Evolutionary conservation across 2,888 invertebrate species (phyloP).

Genomic region (Drosophila longiperda): DNA sequence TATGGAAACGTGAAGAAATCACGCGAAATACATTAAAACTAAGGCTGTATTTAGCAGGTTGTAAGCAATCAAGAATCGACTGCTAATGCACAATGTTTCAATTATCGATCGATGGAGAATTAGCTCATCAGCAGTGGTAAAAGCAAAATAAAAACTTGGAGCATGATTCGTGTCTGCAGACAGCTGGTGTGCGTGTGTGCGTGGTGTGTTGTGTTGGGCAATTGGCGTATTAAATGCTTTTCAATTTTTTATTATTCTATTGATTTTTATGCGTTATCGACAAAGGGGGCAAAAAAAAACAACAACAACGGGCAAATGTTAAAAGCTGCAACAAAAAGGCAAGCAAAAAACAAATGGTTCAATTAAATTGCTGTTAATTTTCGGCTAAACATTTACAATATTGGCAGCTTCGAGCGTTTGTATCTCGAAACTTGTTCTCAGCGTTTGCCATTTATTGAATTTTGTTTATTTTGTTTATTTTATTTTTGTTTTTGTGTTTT

Average conservation of each 20-base stretch:
- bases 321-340: constrained; percentile 26
- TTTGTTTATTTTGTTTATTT: constrained; percentile 33
- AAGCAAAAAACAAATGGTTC: constrained; percentile 47
- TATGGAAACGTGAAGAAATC: constrained; percentile 1
- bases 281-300: constrained; percentile 4
- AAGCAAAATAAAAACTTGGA: constrained; percentile 17
- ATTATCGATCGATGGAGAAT: constrained; percentile 60
- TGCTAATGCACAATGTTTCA: constrained; percentile 28
- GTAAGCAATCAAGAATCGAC: neutral
- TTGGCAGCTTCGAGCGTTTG: constrained; percentile 10
- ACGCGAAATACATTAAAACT: constrained; percentile 11
- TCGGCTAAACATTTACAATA: constrained; percentile 74
- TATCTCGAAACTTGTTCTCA: constrained; percentile 63
- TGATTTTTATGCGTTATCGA: constrained; percentile 65
- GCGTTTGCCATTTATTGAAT: constrained; percentile 56
- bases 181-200: constrained; percentile 16
- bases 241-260: constrained; percentile 73
- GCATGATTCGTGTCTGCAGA: constrained; percentile 27
- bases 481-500: constrained; percentile 30
- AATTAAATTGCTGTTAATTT: constrained; percentile 77
- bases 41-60: neutral
- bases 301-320: constrained; percentile 9
- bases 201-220: constrained; percentile 13
- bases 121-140: constrained; percentile 33
- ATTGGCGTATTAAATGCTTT: constrained; percentile 66